phyloP scores from a whole-genome alignment of 2,113 vertebrate genomes.

The Todiramphus chloris region DNA sequence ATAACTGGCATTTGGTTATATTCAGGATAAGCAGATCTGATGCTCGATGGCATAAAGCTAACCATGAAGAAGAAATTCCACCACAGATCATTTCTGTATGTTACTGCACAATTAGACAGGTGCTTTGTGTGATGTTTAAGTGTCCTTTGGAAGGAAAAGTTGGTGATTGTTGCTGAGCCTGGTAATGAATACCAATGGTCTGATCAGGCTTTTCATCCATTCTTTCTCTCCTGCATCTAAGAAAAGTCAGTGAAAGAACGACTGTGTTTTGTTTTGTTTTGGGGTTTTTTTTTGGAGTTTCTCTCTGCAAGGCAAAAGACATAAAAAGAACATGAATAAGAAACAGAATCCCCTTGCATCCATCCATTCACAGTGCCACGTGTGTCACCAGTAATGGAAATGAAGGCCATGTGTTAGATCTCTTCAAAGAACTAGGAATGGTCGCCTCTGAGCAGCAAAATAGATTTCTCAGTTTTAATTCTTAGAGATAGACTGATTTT shows the following conservation, averaged over 20 bases:
- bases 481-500: not conserved
- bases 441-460: not conserved
- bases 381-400: not conserved
- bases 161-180: not conserved
- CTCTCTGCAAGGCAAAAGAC: not conserved
- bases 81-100: not conserved
- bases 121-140: not conserved
- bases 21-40: conserved; percentile 5
- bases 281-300: not conserved
- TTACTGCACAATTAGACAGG: not conserved
- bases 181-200: not conserved
- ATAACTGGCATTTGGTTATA: not conserved
- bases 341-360: not conserved
- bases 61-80: not conserved
- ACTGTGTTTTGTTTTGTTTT: not conserved
- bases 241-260: not conserved
- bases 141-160: not conserved
- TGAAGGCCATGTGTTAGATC: not conserved
- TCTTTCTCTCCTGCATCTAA: not conserved
- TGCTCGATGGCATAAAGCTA: not conserved
- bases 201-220: not conserved
- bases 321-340: not conserved
- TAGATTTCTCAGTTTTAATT: not conserved
- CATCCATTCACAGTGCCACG: not conserved
- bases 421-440: not conserved